Conservation (phyloP, 1,140 invertebrate genomes). For the Ephestia elutella region DNA sequence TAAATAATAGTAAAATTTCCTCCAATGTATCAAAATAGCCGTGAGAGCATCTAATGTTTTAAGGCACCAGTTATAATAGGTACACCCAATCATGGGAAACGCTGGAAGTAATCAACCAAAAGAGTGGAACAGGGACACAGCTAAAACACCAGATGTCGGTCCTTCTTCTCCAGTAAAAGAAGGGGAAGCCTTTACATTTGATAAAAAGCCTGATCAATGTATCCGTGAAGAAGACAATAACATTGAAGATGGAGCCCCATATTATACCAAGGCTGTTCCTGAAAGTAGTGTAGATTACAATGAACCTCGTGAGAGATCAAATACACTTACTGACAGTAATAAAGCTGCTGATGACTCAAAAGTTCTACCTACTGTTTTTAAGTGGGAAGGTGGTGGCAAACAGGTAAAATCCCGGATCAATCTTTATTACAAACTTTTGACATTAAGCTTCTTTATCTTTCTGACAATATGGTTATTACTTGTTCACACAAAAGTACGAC, state of each 20-base stretch:
- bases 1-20: no score
- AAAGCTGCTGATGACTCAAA: conserved; percentile 73
- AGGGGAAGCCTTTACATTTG: conserved; percentile 89
- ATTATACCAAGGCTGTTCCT: conserved; percentile 80
- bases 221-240: conserved; percentile 74
- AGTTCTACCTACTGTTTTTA: conserved; percentile 95
- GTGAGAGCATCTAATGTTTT: no score
- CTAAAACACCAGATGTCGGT: conserved; percentile 68
- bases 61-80: not conserved
- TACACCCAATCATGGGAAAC: conserved; percentile 79
- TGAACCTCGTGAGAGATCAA: conserved; percentile 79
- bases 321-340: conserved; percentile 81
- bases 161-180: conserved; percentile 84
- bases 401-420: conserved; percentile 71
- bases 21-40: no score
- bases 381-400: conserved; percentile 97
- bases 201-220: conserved; percentile 82
- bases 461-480: no score
- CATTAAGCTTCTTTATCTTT: no score
- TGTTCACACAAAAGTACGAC: no score
- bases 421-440: no score
- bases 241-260: conserved; percentile 87
- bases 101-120: conserved; percentile 80
- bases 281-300: conserved; percentile 71
- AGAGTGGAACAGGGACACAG: conserved; percentile 78